Conservation (phyloP, 2,797 vertebrate species). For the Thaleichthys pacificus region DNA sequence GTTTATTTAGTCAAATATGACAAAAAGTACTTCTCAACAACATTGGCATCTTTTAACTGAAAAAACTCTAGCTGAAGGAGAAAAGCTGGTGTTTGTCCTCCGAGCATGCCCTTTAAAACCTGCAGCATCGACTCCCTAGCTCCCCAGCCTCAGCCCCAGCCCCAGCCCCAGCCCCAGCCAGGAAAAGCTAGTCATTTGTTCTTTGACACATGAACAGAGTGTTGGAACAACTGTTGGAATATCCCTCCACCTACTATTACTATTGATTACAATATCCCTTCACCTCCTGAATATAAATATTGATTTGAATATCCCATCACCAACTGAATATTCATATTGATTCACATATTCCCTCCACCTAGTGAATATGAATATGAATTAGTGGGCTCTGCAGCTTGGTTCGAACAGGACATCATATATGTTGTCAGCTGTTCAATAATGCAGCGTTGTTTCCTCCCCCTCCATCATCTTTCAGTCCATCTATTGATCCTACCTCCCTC, state of each 20-base stretch:
- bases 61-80: not conserved
- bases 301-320: no score
- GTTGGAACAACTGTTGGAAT: slow-evolving; percentile 58
- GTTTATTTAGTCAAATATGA: no score
- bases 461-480: not conserved
- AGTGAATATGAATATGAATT: slow-evolving; percentile 69
- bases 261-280: no score
- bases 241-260: slow-evolving; percentile 45
- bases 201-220: slow-evolving; percentile 58
- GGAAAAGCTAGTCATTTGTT: slow-evolving; percentile 43
- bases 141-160: slow-evolving; percentile 25
- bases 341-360: not conserved
- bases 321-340: no score
- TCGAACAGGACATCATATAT: no score
- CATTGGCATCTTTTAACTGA: not conserved
- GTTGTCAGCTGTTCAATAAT: slow-evolving; percentile 51
- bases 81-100: not conserved
- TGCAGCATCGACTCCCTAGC: slow-evolving; percentile 28
- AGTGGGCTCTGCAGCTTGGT: slow-evolving; percentile 32
- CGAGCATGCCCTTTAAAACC: no score
- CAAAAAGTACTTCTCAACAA: no score
- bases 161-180: slow-evolving; percentile 28
- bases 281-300: no score
- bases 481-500: not conserved
- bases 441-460: slow-evolving; percentile 30